Conservation (phyloP, 92 coral and sea anemone genomes). For the Hydrozoanthus gracilis region DNA sequence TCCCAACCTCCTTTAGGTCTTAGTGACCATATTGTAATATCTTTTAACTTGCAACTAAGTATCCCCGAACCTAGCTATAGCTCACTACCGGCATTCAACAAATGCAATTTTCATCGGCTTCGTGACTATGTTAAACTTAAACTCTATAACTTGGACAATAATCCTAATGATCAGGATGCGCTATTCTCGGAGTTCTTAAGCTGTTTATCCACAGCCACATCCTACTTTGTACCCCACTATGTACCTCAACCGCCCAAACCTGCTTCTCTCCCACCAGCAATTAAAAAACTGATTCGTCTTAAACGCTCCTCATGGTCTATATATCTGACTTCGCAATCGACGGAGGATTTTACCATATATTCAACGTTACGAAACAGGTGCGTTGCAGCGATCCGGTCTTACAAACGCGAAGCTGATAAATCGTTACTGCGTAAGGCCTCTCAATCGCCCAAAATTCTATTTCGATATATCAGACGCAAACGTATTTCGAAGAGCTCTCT, state of each 20-base stretch:
- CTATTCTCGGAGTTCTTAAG: too few relatives aligned
- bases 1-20: not conserved
- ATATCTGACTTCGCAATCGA: not conserved
- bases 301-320: not conserved
- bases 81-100: too few relatives aligned
- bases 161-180: too few relatives aligned
- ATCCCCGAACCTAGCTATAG: too few relatives aligned
- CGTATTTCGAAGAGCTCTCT: too few relatives aligned
- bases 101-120: too few relatives aligned
- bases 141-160: too few relatives aligned
- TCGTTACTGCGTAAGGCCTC: not conserved
- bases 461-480: not conserved
- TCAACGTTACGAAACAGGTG: not conserved
- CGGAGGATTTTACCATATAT: not conserved
- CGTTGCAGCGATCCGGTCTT: not conserved
- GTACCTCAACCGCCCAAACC: not conserved
- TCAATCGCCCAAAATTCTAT: not conserved
- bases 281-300: not conserved
- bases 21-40: too few relatives aligned
- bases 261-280: not conserved
- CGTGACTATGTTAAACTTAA: too few relatives aligned
- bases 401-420: not conserved
- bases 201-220: too few relatives aligned
- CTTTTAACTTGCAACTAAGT: too few relatives aligned
- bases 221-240: not conserved